Percentiles rank a stretch among this genome's conserved stretches.
Conservation (phyloP, 2,797 vertebrate species). For the Knipowitschia caucasica region DNA sequence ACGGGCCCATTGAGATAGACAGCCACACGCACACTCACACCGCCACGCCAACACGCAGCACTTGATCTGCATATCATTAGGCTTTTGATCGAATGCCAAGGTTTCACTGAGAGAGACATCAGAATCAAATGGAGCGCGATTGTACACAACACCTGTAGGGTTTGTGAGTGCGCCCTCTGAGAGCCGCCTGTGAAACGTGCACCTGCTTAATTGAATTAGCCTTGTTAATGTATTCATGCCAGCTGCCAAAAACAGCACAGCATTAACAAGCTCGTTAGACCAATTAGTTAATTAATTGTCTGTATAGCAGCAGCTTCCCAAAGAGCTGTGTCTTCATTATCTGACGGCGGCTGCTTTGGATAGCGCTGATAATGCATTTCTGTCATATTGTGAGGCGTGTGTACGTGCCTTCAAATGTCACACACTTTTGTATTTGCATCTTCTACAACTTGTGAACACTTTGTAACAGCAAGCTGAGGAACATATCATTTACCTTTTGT, state of each 20-base stretch:
- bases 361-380: conserved; percentile 69
- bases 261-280: conserved; percentile 82
- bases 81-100: conserved; percentile 72
- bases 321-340: conserved; percentile 81
- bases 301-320: conserved; percentile 71
- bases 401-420: conserved; percentile 29
- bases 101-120: conserved; percentile 67
- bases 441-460: background rate
- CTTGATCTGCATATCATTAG: conserved; percentile 72
- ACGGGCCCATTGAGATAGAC: conserved; percentile 47
- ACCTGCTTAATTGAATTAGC: conserved; percentile 85
- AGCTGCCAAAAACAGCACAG: conserved; percentile 75
- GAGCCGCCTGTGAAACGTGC: conserved; percentile 80
- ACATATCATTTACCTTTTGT: no score
- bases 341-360: conserved; percentile 74
- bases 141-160: conserved; percentile 66
- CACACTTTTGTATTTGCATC: conserved; percentile 11
- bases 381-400: conserved; percentile 48
- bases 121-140: conserved; percentile 61
- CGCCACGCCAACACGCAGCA: conserved; percentile 42
- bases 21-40: conserved; percentile 24
- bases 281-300: conserved; percentile 86
- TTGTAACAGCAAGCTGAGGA: no score
- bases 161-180: conserved; percentile 36
- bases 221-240: conserved; percentile 79